Conservation (phyloP, 2,797 vertebrate genomes). For the Chromobotia macracanthus region DNA sequence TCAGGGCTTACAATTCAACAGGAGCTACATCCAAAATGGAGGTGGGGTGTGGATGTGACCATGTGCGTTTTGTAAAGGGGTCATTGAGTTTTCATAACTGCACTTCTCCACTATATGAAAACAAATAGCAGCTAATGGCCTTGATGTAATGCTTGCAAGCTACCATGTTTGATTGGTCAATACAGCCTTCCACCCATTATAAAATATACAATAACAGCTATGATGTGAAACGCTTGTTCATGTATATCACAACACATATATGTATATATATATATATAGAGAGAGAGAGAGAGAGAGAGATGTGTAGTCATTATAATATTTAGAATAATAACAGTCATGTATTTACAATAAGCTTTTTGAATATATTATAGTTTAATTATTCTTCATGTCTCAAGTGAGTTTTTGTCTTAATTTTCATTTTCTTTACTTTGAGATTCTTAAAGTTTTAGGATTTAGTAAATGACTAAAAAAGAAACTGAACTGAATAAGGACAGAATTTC, state of each 20-base stretch:
- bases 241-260: background rate
- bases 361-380: too few species aligned
- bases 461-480: too few species aligned
- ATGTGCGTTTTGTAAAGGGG: conserved; percentile 46
- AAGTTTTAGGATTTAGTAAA: too few species aligned
- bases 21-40: conserved; percentile 65
- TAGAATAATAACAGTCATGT: too few species aligned
- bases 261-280: too few species aligned
- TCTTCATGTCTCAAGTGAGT: too few species aligned
- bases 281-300: too few species aligned
- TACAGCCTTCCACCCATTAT: background rate
- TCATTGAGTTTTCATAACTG: conserved; percentile 55
- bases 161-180: background rate
- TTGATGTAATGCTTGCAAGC: background rate
- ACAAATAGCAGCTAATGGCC: conserved; percentile 13
- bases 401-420: too few species aligned
- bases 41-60: conserved; percentile 45
- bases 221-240: too few species aligned
- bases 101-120: conserved; percentile 39
- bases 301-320: too few species aligned
- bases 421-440: too few species aligned
- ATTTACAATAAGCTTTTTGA: too few species aligned
- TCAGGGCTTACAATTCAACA: conserved; percentile 79
- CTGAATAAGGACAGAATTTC: background rate
- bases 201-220: background rate